Evolutionary conservation across 2,888 invertebrate genomes (phyloP).

Genomic region (Drosophila atripex): DNA sequence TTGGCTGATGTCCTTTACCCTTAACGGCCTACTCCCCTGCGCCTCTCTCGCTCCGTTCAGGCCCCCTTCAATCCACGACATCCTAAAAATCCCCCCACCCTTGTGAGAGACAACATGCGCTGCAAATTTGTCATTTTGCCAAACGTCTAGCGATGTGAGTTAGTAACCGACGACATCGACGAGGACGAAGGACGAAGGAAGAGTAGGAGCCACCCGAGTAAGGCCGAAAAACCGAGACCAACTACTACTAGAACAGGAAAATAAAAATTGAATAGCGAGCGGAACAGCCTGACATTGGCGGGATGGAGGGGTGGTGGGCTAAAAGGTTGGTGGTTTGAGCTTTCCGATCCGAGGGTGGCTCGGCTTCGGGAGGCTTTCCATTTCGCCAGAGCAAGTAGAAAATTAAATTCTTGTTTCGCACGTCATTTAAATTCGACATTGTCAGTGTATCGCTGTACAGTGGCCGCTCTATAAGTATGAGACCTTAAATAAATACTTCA

Average conservation of each 20-base stretch:
- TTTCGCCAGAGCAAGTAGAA: conserved; percentile 59
- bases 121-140: conserved; percentile 82
- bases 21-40: conserved; percentile 25
- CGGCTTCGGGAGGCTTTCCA: conserved; percentile 19
- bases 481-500: neutral
- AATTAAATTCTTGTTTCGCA: conserved; percentile 82
- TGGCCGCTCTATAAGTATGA: neutral
- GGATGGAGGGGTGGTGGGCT: conserved; percentile 52
- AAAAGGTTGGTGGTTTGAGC: neutral
- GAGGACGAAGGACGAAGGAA: conserved; percentile 43
- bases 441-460: conserved; percentile 49
- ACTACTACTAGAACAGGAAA: conserved; percentile 54
- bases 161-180: conserved; percentile 43
- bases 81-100: conserved; percentile 31
- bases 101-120: conserved; percentile 61
- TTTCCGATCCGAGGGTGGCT: conserved; percentile 8
- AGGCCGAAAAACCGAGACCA: conserved; percentile 28
- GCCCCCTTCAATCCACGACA: conserved; percentile 13
- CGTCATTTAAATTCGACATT: conserved; percentile 81
- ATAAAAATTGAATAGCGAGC: conserved; percentile 60
- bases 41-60: neutral
- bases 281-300: conserved; percentile 54
- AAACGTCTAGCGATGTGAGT: conserved; percentile 65
- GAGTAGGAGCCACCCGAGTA: conserved; percentile 29
- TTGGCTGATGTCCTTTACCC: conserved; percentile 53